phyloP scores from a whole-genome alignment of 2,888 invertebrate species.

The Lepidocyrtoides sp. region DNA sequence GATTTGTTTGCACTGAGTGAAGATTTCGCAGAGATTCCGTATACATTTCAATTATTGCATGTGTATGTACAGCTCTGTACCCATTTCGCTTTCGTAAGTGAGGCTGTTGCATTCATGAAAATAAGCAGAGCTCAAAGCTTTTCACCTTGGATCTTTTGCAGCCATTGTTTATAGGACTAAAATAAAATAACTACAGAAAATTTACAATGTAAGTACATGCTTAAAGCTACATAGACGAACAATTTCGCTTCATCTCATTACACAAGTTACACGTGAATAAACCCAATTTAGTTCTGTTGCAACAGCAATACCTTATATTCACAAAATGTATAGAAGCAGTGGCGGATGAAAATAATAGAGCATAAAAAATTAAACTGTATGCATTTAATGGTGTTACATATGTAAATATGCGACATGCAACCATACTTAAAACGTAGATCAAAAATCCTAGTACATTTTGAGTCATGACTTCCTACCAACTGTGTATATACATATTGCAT shows the following conservation, averaged over 20 bases:
- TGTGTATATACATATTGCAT: too few species aligned
- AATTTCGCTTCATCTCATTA: neutral
- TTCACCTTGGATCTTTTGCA: slow-evolving; percentile 31
- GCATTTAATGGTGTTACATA: neutral
- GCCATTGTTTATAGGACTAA: neutral
- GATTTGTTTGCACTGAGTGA: neutral
- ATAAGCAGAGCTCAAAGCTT: neutral
- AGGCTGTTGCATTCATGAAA: neutral
- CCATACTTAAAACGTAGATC: too few species aligned
- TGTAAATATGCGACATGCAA: neutral
- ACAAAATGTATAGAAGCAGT: neutral
- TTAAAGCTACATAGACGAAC: neutral
- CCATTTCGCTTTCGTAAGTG: neutral
- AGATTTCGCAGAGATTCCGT: neutral
- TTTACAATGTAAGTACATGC: neutral
- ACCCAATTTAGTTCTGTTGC: neutral
- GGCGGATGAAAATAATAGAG: neutral
- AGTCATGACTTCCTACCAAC: too few species aligned
- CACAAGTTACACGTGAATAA: slow-evolving; percentile 13
- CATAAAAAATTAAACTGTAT: neutral
- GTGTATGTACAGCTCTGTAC: neutral
- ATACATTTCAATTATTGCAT: neutral
- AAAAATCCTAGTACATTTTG: too few species aligned
- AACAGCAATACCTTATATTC: neutral
- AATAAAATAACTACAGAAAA: too few species aligned